Conservation (phyloP, 37 sponge, comb jelly and placozoan genomes). For the Tethya wilhelma region DNA sequence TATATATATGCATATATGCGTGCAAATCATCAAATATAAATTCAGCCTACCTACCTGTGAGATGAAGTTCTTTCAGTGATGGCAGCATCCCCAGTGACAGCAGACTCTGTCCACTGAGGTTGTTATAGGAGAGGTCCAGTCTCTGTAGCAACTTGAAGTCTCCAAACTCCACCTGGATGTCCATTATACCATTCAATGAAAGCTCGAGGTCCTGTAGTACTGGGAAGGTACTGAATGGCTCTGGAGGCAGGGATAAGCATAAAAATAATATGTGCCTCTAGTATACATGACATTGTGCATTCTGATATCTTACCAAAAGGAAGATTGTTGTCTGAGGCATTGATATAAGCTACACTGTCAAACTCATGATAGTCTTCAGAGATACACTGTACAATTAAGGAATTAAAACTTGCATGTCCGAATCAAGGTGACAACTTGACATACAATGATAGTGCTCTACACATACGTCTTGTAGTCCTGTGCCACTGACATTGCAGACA, state of each 20-base stretch:
- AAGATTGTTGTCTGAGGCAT: slow-evolving; percentile 76
- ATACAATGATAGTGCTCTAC: too few relatives aligned
- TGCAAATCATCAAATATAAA: neutral
- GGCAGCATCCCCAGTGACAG: slow-evolving; percentile 70
- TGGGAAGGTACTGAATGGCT: slow-evolving; percentile 63
- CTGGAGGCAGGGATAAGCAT: slow-evolving; percentile 36
- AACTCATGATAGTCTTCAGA: slow-evolving; percentile 44
- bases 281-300: neutral
- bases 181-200: slow-evolving; percentile 59
- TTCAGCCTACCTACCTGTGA: slow-evolving; percentile 60
- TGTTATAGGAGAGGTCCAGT: slow-evolving; percentile 85
- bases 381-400: slow-evolving; percentile 14
- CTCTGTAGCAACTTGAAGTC: slow-evolving; percentile 41
- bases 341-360: slow-evolving; percentile 46
- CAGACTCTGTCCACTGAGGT: slow-evolving; percentile 47
- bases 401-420: neutral
- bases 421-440: too few relatives aligned
- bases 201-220: slow-evolving; percentile 65
- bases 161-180: too few relatives aligned
- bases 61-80: slow-evolving; percentile 68
- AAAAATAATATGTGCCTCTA: neutral
- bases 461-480: slow-evolving; percentile 54
- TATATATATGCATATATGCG: neutral
- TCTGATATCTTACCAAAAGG: slow-evolving; percentile 55
- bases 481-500: slow-evolving; percentile 59